Conservation (phyloP, 1,140 invertebrate genomes). For the Lasioglossum albipes region DNA sequence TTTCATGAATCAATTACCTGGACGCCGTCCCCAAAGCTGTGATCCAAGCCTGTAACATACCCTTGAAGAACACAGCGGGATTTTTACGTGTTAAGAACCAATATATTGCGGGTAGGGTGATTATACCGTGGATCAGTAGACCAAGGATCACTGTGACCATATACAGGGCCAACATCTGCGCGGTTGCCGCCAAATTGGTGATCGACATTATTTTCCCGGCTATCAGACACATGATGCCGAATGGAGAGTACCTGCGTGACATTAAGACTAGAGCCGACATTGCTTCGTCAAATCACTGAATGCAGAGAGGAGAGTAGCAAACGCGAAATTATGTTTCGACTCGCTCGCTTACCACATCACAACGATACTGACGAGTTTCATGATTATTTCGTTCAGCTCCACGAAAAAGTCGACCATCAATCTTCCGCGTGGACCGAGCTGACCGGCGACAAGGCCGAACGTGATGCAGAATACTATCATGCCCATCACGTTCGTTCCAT, state of each 20-base stretch:
- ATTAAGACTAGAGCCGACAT: constrained; percentile 2
- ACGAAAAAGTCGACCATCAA: constrained; percentile 82
- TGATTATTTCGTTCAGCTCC: constrained; percentile 82
- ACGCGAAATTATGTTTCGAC: not conserved
- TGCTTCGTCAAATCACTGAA: not conserved
- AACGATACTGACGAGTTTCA: constrained; percentile 81
- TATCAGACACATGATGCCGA: constrained; percentile 87
- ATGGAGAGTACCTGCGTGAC: constrained; percentile 83
- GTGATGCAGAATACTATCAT: constrained; percentile 83
- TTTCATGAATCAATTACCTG: constrained; percentile 76
- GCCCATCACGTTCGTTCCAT: constrained; percentile 81
- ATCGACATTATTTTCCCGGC: constrained; percentile 85
- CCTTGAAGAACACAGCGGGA: constrained; percentile 83
- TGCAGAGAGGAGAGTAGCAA: not conserved
- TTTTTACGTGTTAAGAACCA: constrained; percentile 84
- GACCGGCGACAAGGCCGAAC: constrained; percentile 81
- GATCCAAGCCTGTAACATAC: constrained; percentile 84
- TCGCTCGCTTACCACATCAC: constrained; percentile 80
- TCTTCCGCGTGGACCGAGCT: constrained; percentile 80
- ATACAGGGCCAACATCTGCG: constrained; percentile 84
- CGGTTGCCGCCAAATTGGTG: constrained; percentile 82
- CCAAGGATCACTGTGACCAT: constrained; percentile 85
- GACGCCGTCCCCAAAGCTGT: constrained; percentile 86
- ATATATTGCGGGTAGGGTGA: constrained; percentile 84
- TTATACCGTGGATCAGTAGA: constrained; percentile 83